These are phyloP conservation scores for Spheniscus mendiculus DNA, from an alignment of 2,113 vertebrate species.

Conservation along the genomic window DNA sequence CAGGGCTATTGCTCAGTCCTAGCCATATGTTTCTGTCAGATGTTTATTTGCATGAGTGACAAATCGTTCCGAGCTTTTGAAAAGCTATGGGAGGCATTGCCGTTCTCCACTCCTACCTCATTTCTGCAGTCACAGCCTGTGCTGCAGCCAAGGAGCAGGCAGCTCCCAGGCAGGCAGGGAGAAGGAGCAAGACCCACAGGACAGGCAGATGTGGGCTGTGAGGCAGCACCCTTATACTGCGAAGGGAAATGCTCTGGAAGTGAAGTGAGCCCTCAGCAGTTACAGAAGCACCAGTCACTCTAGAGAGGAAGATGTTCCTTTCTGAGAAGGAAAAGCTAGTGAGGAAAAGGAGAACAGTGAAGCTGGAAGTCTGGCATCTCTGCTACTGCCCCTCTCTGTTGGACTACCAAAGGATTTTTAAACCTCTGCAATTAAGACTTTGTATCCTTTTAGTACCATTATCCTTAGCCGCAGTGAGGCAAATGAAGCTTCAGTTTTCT, in stretches of 20 bases:
- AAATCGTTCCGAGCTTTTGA: neutral
- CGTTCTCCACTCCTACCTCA: neutral
- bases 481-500: neutral
- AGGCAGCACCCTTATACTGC: neutral
- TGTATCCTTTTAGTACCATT: neutral
- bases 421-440: neutral
- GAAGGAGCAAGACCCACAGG: neutral
- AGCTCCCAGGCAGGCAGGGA: neutral
- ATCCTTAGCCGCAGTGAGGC: neutral
- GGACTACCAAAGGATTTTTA: neutral
- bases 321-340: neutral
- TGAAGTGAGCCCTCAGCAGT: neutral
- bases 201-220: neutral
- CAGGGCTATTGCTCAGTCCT: constrained; percentile 22
- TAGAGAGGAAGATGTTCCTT: neutral
- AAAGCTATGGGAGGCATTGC: neutral
- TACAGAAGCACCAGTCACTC: neutral
- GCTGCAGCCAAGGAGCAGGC: neutral
- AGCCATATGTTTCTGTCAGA: constrained; percentile 30
- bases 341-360: neutral
- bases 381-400: neutral
- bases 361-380: neutral
- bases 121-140: neutral
- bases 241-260: neutral
- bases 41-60: neutral